Conservation (phyloP, 2,888 invertebrate genomes). For the Apomyelois bistriatella region DNA sequence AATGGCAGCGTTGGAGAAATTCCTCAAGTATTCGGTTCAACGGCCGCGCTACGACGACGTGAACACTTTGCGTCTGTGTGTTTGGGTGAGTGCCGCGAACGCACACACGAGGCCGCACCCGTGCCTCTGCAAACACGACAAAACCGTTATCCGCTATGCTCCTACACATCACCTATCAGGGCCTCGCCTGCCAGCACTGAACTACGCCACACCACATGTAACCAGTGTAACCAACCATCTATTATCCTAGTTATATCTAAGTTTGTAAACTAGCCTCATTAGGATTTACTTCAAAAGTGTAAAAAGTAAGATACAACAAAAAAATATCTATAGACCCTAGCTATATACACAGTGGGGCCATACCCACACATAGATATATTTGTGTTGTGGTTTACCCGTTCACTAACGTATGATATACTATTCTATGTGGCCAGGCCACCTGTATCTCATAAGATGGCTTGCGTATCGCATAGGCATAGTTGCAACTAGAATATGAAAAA, state of each 20-base stretch:
- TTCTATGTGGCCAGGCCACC: too few relatives aligned
- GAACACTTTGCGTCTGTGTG: slow-evolving; percentile 56
- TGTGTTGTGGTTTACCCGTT: too few relatives aligned
- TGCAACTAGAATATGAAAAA: too few relatives aligned
- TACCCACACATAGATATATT: too few relatives aligned
- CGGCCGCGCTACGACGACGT: slow-evolving; percentile 68
- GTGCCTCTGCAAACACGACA: slow-evolving; percentile 69
- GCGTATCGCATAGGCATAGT: too few relatives aligned
- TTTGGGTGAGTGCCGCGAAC: slow-evolving; percentile 55
- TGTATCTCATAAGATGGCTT: too few relatives aligned
- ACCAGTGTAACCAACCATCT: slow-evolving; percentile 6
- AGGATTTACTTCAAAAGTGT: too few relatives aligned
- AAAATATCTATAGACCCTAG: neutral
- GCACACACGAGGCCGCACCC: slow-evolving; percentile 56
- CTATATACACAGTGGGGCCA: too few relatives aligned
- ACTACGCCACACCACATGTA: slow-evolving; percentile 17
- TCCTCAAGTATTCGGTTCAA: slow-evolving; percentile 78
- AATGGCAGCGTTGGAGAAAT: slow-evolving; percentile 71
- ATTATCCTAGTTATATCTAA: slow-evolving; percentile 13
- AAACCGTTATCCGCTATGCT: slow-evolving; percentile 70
- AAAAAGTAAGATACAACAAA: neutral
- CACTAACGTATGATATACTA: too few relatives aligned
- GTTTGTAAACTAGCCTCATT: neutral
- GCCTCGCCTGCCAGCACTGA: slow-evolving; percentile 32
- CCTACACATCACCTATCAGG: slow-evolving; percentile 54